These are phyloP conservation scores for Luidia sarsii DNA, from an alignment of 53 echinoderm and acorn worm species.

Conservation along the genomic window DNA sequence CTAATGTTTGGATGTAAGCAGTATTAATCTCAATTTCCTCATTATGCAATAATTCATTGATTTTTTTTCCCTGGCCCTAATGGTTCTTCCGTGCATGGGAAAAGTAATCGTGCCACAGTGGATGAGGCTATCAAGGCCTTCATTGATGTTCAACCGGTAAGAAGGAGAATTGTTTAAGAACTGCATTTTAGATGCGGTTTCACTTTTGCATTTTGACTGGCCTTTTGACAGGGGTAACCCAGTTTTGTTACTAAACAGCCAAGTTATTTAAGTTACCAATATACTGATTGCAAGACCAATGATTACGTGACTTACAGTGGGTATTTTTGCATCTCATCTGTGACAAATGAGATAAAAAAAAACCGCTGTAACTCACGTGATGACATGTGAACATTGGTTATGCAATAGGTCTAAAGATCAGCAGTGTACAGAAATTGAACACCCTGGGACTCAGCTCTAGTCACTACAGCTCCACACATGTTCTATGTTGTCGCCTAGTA, in stretches of 20 bases:
- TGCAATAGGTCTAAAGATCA: background rate
- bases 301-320: no score
- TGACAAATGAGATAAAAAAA: background rate
- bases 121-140: conserved; percentile 26
- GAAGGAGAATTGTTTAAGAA: background rate
- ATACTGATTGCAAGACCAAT: background rate
- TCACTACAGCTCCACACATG: background rate
- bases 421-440: no score
- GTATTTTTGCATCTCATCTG: no score
- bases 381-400: no score
- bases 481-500: background rate
- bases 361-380: no score
- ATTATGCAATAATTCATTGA: no score
- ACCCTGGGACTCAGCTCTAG: background rate
- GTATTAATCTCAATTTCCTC: no score
- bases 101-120: conserved; percentile 3
- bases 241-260: background rate
- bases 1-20: no score
- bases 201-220: background rate
- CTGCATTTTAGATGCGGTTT: no score
- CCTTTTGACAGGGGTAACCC: background rate
- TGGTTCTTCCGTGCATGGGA: conserved; percentile 31
- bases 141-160: conserved; percentile 22
- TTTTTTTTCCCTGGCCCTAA: conserved; percentile 8
- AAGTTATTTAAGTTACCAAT: background rate